Evolutionary conservation across 2,888 invertebrate genomes (phyloP), one percentile per base, ranked within the genome.

Genomic region (Sepiola atlantica): DNA sequence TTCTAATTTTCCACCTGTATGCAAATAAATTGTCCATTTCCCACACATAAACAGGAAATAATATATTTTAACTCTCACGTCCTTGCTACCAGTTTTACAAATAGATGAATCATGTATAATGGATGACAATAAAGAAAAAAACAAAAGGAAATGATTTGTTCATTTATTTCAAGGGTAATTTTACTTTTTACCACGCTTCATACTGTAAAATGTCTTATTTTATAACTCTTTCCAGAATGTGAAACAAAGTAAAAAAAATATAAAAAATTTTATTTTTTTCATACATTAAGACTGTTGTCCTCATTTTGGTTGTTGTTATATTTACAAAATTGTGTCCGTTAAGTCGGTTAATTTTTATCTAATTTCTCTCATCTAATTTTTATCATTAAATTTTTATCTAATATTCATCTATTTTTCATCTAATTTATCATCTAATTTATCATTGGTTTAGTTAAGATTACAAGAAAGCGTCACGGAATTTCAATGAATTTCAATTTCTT

Each of bases 91-190:
- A 24, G 28, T 94, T 55, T 35, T 94, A 18, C 94, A 45, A 77
- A 35, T 55, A 54, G 57, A 35, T 94, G 57, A 45, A 77, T 94
- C n/a, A 35, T 94, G 35, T 35, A n/a, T 94, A 45, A 94, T 16
- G 10, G 55, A 92, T 92, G 45, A 35, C 20, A 54, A 54, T 92
- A 16, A 35, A 92, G 35, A 35, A 92, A 77, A 16, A 77, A 32
- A 32, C 14, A 92, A 92, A 77, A 16, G n/a, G 14, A 32, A 16
- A 14, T 77, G n/a, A 14, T n/a, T n/a, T n/a, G 16, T 77, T 18
- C 16, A 77, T n/a, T 77, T 77, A 77, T 77, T n/a, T n/a, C 77
- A n/a, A 77, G 77, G 32, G 12, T 77, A 4, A 0, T n/a, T 14
- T 77, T 14, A 2, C 12, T 77, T 77, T 77, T 77, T 77, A 77